A percentile compares a stretch with the other conserved stretches of the same genome.
Evolutionary conservation across 2,797 vertebrate genomes (phyloP).

Genomic region (Poeciliopsis turneri): DNA sequence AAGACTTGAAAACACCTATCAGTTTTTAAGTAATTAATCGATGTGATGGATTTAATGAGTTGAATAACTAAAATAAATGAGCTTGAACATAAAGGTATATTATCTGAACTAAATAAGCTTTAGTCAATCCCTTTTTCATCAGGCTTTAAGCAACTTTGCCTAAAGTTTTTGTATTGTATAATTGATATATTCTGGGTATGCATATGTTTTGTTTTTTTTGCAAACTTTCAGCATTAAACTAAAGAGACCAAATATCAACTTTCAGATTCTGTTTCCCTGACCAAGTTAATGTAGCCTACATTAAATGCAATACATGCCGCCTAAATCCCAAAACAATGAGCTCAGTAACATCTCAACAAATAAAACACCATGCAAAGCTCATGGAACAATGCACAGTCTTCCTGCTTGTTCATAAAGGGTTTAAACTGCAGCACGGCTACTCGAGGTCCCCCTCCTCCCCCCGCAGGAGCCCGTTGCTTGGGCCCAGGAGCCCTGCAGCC

Average conservation of each 20-base stretch:
- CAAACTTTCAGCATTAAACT: not conserved
- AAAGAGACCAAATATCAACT: not conserved
- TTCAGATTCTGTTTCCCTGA: not conserved
- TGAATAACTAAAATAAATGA: not conserved
- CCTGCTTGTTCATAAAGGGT: not conserved
- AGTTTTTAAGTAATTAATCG: not conserved
- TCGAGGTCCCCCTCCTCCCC: conserved; percentile 13
- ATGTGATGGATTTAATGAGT: not conserved
- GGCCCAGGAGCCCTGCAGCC: conserved; percentile 21
- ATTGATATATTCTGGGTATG: not conserved
- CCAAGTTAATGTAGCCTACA: not conserved
- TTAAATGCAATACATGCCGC: not conserved
- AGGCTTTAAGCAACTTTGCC: not conserved
- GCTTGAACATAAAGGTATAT: not conserved
- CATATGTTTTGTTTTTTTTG: not conserved
- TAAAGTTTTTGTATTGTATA: too few relatives aligned
- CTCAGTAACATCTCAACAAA: not conserved
- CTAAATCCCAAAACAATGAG: not conserved
- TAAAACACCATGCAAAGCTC: not conserved
- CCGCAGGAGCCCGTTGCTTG: conserved; percentile 42
- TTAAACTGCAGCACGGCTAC: not conserved
- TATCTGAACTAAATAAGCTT: not conserved
- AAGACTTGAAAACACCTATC: not conserved
- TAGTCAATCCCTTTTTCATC: not conserved
- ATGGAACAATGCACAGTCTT: not conserved